phyloP scores from a whole-genome alignment of 2,797 vertebrate species.

The Dendrocincla tyrannina region DNA sequence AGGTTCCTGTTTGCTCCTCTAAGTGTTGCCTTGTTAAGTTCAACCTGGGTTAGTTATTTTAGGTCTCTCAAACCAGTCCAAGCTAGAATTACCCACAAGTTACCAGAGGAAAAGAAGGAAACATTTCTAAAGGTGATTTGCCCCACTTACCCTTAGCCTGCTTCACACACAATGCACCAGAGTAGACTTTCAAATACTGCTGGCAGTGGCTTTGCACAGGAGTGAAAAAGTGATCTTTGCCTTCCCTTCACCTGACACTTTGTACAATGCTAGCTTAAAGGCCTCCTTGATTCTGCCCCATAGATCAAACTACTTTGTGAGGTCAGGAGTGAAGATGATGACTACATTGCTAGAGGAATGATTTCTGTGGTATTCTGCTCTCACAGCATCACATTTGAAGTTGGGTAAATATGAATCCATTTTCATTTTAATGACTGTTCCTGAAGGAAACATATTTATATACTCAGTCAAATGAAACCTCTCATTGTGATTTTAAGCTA shows the following conservation, averaged over 20 bases:
- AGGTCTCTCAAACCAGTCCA: neutral
- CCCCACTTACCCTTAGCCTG: neutral
- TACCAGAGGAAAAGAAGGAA: neutral
- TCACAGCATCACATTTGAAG: neutral
- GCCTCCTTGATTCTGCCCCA: neutral
- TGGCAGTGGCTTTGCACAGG: neutral
- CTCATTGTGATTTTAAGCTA: neutral
- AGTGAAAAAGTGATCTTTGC: neutral
- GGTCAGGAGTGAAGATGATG: neutral
- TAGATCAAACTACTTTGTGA: neutral
- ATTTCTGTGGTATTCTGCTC: neutral
- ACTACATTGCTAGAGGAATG: neutral
- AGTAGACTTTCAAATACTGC: neutral
- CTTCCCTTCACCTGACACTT: neutral
- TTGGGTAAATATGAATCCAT: neutral
- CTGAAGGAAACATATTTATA: neutral
- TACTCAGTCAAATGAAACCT: neutral
- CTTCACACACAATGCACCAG: neutral
- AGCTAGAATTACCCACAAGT: neutral
- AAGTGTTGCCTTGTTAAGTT: neutral
- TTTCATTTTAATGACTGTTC: neutral
- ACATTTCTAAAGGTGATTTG: neutral
- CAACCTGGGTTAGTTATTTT: neutral
- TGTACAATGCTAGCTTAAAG: neutral
- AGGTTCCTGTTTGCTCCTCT: neutral